Conservation (phyloP, 2,113 vertebrate species). For the Propithecus coquereli region DNA sequence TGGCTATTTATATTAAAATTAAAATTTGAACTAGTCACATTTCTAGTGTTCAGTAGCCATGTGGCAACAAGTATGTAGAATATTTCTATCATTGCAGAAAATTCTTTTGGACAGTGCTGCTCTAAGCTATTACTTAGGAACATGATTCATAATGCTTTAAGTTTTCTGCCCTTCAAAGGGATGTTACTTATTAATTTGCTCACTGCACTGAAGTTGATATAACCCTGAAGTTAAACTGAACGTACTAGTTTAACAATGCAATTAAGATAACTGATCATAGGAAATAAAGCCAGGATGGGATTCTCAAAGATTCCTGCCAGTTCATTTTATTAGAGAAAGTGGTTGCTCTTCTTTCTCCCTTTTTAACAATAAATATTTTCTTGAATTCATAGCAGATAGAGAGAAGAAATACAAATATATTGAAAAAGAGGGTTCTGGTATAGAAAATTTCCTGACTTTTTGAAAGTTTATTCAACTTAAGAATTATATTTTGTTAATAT, state of each 20-base stretch:
- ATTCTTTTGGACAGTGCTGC: not conserved
- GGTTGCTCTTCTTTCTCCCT: not conserved
- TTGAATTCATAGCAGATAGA: not conserved
- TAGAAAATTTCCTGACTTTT: conserved; percentile 13
- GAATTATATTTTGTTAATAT: conserved; percentile 6
- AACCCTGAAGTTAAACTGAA: conserved; percentile 35
- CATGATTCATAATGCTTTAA: conserved; percentile 23
- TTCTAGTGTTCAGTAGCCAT: not conserved
- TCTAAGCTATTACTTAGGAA: not conserved
- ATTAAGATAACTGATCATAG: conserved; percentile 49
- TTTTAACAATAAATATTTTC: not conserved
- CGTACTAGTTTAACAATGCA: not conserved
- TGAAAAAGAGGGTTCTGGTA: not conserved
- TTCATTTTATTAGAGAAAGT: conserved; percentile 34
- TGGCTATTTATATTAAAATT: conserved; percentile 36
- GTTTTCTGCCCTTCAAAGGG: conserved; percentile 5
- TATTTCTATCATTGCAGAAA: not conserved
- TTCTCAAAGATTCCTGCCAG: conserved; percentile 12
- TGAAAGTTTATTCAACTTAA: not conserved
- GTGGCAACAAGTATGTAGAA: not conserved
- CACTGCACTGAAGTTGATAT: conserved; percentile 21
- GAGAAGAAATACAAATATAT: not conserved
- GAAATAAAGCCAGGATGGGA: conserved; percentile 14
- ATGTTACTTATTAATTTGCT: conserved; percentile 46
- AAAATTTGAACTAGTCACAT: not conserved